Evolutionary conservation across 2,888 invertebrate species (phyloP), one percentile per base, ranked within the genome.

Genomic region (Alitta virens): DNA sequence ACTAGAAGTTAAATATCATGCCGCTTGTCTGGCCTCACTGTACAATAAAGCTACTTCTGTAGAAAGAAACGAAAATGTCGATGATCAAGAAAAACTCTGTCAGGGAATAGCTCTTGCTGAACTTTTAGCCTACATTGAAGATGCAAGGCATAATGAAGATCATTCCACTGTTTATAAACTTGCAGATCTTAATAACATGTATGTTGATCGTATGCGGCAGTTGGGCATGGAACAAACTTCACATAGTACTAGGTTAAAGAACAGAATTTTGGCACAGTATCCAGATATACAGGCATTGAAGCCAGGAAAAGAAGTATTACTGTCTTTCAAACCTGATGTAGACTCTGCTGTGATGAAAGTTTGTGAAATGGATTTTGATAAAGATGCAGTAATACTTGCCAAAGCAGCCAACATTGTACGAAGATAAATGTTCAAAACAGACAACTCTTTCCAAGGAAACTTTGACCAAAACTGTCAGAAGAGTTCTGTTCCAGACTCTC

Each of bases 371-470:
- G 27, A 49, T 5, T 46, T 33, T 12, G 33, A 59, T 23, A 16
- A 61, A 33, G 70, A 72, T 16, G 69, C 70, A 12, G 63, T 71
- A 21, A 63, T 62, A 5, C 54, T 71, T 25, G 60, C 60, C 16
- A 71, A 68, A 62, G 67, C 68, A 12, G 68, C 68, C 9, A 64
- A 66, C n/a, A 68, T 71, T 16, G 21, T 72, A 33, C 60, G 68
- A 21, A 59, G 57, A 49, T 46, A 69, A 9, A 68, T 72, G 63
- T 24, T 66, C 18, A 56, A 60, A 5, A 58, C 63, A 12, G 58
- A 63, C 38, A 50, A 51, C 2, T 43, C 1, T 51, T 70, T 70
- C 59, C 23, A 55, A 54, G 63, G 67, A 27, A 55, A 23, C 23
- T 66, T 70, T 40, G 9, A 63, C 43, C 63, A 65, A 24, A 54